Evolutionary conservation across 2,797 vertebrate species (phyloP).

Genomic region (Enteromius viviparus): DNA sequence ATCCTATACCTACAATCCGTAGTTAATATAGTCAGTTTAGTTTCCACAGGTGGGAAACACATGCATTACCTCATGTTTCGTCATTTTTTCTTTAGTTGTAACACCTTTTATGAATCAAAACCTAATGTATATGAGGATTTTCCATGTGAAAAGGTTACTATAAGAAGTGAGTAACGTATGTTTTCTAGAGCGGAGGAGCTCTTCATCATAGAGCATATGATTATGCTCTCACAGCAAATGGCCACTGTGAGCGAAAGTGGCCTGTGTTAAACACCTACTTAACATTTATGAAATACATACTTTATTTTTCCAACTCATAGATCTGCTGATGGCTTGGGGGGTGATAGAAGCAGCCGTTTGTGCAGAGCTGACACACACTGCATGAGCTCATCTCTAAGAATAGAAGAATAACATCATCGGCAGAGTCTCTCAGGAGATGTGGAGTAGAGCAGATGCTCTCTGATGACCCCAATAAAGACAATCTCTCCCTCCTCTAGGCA

Average conservation of each 20-base stretch:
- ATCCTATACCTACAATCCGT: constrained; percentile 13
- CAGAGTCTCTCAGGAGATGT: constrained; percentile 57
- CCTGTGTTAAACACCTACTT: constrained; percentile 25
- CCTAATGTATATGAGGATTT: constrained; percentile 10
- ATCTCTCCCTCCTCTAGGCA: constrained; percentile 56
- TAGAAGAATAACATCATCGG: constrained; percentile 71
- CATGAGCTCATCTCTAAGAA: constrained; percentile 76
- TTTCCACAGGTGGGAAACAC: constrained; percentile 42
- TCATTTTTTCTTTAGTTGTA: constrained; percentile 30
- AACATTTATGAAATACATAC: constrained; percentile 40
- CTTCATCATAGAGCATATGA: constrained; percentile 12
- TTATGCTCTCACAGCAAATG: neutral
- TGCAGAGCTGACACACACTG: constrained; percentile 42
- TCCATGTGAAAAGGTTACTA: neutral
- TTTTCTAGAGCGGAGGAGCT: neutral
- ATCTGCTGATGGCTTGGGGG: constrained; percentile 11
- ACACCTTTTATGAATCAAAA: constrained; percentile 20
- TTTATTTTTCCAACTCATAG: constrained; percentile 32
- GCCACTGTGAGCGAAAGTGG: neutral
- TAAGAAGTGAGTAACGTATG: neutral
- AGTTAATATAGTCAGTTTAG: neutral
- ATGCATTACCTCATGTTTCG: constrained; percentile 40
- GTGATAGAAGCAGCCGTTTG: neutral
- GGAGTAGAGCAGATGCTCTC: constrained; percentile 45
- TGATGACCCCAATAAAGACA: constrained; percentile 64